Percentiles rank a stretch among this genome's conserved stretches.
Evolutionary conservation across 2,113 vertebrate species (phyloP).

Genomic region (Orycteropus afer): DNA sequence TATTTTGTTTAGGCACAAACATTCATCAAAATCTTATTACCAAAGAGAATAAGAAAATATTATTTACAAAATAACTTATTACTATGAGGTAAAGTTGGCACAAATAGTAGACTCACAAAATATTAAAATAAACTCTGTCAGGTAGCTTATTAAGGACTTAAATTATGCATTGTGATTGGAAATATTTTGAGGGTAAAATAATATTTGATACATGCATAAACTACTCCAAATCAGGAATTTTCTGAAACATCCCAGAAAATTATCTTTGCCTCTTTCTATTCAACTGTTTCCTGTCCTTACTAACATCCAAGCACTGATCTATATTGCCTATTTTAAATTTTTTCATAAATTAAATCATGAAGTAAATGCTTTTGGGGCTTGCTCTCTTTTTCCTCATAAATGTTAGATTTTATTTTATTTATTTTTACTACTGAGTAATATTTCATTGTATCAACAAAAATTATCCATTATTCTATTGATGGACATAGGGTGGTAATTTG

Average conservation of each 20-base stretch:
- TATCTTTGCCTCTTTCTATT: neutral
- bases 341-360: neutral
- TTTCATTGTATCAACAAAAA: neutral
- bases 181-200: neutral
- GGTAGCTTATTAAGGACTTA: neutral
- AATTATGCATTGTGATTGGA: neutral
- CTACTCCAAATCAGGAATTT: neutral
- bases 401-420: no score
- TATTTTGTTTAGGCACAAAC: neutral
- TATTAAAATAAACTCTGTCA: neutral
- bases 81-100: neutral
- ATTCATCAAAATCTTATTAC: neutral
- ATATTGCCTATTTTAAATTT: neutral
- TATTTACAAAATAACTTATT: neutral
- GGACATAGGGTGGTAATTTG: neutral
- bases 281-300: fast-evolving
- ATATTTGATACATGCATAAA: neutral
- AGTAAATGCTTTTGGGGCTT: neutral
- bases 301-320: neutral
- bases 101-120: neutral
- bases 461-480: neutral
- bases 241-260: neutral
- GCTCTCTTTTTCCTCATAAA: neutral
- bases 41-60: neutral
- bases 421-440: no score